Conservation (phyloP, 2,113 vertebrate genomes). For the Eolophus roseicapilla region DNA sequence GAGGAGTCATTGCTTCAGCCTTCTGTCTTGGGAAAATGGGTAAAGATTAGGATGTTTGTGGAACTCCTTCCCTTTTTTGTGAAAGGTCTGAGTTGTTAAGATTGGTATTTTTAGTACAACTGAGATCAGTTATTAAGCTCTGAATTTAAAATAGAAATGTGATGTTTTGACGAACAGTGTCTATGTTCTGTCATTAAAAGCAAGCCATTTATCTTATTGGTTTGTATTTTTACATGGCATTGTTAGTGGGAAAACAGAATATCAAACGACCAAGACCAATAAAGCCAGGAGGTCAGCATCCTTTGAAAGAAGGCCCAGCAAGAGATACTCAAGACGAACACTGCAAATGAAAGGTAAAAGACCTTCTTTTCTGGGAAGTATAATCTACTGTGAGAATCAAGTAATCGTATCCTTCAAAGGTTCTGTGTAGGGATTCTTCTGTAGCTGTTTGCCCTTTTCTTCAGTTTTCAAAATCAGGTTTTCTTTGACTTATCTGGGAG, state of each 20-base stretch:
- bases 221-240: not conserved
- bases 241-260: slow-evolving; percentile 94
- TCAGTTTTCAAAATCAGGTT: not conserved
- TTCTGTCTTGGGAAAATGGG: not conserved
- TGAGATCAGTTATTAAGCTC: not conserved
- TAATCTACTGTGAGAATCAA: not conserved
- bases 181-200: not conserved
- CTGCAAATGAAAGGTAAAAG: slow-evolving; percentile 85
- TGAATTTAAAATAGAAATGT: not conserved
- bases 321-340: slow-evolving; percentile 92
- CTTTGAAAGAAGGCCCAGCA: slow-evolving; percentile 96
- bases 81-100: not conserved
- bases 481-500: not conserved
- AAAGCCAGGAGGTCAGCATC: slow-evolving; percentile 92
- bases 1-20: not conserved
- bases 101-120: not conserved
- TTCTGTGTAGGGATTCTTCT: not conserved
- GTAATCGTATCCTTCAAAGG: not conserved
- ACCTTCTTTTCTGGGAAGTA: not conserved
- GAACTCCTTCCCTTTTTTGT: not conserved
- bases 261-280: slow-evolving; percentile 96
- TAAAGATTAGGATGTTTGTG: not conserved
- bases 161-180: not conserved
- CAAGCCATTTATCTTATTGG: not conserved
- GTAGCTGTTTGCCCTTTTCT: not conserved